Percentiles rank a stretch among this genome's conserved stretches.
Conservation (phyloP, 2,113 vertebrate genomes). For the Heliornis fulica region DNA sequence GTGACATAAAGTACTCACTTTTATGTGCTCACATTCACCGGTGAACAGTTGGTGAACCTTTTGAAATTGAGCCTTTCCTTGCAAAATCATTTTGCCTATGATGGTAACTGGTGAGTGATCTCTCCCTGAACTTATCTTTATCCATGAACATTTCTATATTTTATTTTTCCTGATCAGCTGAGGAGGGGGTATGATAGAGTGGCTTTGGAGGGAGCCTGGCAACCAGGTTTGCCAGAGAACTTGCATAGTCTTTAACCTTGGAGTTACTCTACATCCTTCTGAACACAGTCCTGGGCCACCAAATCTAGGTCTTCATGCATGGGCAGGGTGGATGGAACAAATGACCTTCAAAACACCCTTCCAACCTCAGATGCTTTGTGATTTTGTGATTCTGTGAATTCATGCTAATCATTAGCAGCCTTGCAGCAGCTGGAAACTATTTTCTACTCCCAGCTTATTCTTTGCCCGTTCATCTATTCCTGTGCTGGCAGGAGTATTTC, state of each 20-base stretch:
- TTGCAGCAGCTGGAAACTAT: not conserved
- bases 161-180: too few relatives aligned
- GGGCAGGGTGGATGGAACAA: not conserved
- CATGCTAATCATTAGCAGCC: not conserved
- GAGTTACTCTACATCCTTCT: not conserved
- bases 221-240: not conserved
- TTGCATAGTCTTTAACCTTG: not conserved
- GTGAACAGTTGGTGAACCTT: too few relatives aligned
- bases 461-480: not conserved
- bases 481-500: not conserved
- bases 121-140: too few relatives aligned
- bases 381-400: not conserved
- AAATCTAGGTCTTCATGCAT: not conserved
- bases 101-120: too few relatives aligned
- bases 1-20: too few relatives aligned
- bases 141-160: too few relatives aligned
- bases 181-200: too few relatives aligned
- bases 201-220: too few relatives aligned
- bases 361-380: not conserved
- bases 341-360: not conserved
- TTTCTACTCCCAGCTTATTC: not conserved
- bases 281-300: not conserved
- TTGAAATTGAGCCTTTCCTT: too few relatives aligned
- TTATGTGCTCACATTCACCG: too few relatives aligned
- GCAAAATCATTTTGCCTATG: too few relatives aligned